Base-by-base conservation (phyloP, 37 sponge, comb jelly and placozoan genomes). In the Aplysina aerophoba region DNA sequence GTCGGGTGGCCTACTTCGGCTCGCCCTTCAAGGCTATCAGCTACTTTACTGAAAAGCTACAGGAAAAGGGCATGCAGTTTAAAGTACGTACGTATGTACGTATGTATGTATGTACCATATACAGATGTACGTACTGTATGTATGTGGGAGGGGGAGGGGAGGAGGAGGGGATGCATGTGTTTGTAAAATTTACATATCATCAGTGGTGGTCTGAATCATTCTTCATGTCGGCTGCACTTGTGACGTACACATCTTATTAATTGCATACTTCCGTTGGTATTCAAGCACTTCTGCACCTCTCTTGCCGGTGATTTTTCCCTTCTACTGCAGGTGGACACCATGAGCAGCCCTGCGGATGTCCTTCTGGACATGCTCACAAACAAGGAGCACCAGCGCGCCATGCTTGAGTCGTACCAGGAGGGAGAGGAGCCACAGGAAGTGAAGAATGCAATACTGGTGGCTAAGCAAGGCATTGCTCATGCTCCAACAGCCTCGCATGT, bases 1-100 rank as follows among this genome's bases (percentile, higher is more conserved):
- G 97, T 73, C 87, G 90, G 78, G 89, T 96, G 12, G 93, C 96
- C 17, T 97, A 92, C 83, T 94, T 89, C 90, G 97, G 97, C 3
- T 92, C 94, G 25, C 96, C 96, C 0, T 67, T 92, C n/a, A 86
- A 90, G 63, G 94, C 90, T 15, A 83, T 73, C 79, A 77, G 80
- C 0, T 90, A 88, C 84, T 86, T 94, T 37, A 85, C 56, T n/a
- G 54, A 68, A 5, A 88, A 89, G 25, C 74, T 94, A 20, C 27
- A 68, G 35, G 59, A 75, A 36, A 75, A 40, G 37, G 31, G 38
- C 78, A 22, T 50, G n/a, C 44, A 31, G 14, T 24, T 75, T 36
- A 75, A 75, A 11, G 78, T 75, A 41, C n/a, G 37, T 34, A 35
- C 30, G 4, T 4, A 14, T 62, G n/a, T 22, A 14, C 11, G 12